These are phyloP conservation scores for Synanthedon tipuliformis DNA, from an alignment of 2,888 invertebrate species.

Conservation along the genomic window DNA sequence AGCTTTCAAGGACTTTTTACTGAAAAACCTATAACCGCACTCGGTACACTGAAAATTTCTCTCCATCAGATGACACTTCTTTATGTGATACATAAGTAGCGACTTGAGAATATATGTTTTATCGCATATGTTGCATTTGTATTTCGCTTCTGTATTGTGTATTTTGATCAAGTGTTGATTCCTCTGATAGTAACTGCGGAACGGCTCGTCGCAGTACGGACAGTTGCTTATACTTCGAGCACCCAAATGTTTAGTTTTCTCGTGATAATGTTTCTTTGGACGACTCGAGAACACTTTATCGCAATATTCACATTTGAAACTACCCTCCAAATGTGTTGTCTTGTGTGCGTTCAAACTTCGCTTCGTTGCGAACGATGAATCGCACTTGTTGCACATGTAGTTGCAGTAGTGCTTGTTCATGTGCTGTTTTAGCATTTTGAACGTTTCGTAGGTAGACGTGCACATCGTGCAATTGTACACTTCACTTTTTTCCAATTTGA, in stretches of 20 bases:
- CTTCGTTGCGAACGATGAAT: constrained; percentile 40
- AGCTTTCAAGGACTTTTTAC: constrained; percentile 62
- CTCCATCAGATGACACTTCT: constrained; percentile 60
- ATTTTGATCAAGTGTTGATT: constrained; percentile 54
- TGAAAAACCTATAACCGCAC: constrained; percentile 63
- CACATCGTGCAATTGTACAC: constrained; percentile 47
- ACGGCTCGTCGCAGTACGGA: constrained; percentile 43
- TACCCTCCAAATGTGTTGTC: constrained; percentile 41
- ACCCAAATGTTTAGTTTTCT: constrained; percentile 49
- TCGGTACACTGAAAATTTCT: constrained; percentile 56
- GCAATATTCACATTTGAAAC: constrained; percentile 48
- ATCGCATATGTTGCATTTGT: constrained; percentile 52
- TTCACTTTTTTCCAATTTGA: constrained; percentile 46
- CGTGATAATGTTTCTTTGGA: constrained; percentile 46
- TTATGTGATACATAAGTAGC: constrained; percentile 50
- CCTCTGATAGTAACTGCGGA: constrained; percentile 50
- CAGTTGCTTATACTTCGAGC: constrained; percentile 47
- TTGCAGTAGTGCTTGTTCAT: constrained; percentile 55
- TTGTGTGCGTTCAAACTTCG: constrained; percentile 38
- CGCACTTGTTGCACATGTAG: constrained; percentile 38
- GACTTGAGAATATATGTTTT: constrained; percentile 44
- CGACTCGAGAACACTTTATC: constrained; percentile 45
- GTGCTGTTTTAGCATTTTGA: constrained; percentile 55
- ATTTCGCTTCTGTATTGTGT: constrained; percentile 48
- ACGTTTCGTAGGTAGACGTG: constrained; percentile 45